Conservation (phyloP, 2,797 vertebrate species). For the Microctenopoma stevenorrisi region DNA sequence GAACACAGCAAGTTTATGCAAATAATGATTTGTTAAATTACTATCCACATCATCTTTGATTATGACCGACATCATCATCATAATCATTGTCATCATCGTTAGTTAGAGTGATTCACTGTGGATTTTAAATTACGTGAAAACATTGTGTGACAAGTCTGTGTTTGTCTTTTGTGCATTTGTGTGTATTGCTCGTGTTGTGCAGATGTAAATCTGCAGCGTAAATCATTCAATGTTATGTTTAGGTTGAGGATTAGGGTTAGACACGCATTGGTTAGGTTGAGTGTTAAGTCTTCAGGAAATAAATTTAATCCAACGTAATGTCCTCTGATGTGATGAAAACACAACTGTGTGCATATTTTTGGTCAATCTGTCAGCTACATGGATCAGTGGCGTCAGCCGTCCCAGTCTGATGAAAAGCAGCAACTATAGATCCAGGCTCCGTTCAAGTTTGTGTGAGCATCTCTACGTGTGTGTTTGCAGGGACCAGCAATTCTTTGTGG, state of each 20-base stretch:
- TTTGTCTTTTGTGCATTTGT: neutral
- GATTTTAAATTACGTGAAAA: conserved; percentile 12
- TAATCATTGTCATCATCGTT: conserved; percentile 13
- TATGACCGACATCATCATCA: conserved; percentile 16
- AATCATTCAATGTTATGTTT: neutral
- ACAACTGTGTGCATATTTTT: conserved; percentile 8
- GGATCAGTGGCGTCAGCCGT: conserved; percentile 45
- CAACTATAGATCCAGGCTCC: conserved; percentile 29
- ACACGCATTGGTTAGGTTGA: neutral
- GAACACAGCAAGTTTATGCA: neutral
- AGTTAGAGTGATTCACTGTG: conserved; percentile 26
- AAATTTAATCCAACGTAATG: neutral
- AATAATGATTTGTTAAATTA: conserved; percentile 22
- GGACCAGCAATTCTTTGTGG: neutral
- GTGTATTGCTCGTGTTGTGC: neutral
- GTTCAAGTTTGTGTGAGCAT: conserved; percentile 25
- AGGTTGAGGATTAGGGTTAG: neutral
- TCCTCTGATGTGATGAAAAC: neutral
- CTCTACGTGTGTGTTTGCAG: neutral
- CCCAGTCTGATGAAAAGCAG: conserved; percentile 40
- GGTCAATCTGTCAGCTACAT: conserved; percentile 12
- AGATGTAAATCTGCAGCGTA: neutral
- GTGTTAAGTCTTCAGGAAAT: neutral
- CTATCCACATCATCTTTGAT: conserved; percentile 27
- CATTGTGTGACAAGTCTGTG: conserved; percentile 5